Conservation (phyloP, 2,113 vertebrate species). For the Prolemur simus region DNA sequence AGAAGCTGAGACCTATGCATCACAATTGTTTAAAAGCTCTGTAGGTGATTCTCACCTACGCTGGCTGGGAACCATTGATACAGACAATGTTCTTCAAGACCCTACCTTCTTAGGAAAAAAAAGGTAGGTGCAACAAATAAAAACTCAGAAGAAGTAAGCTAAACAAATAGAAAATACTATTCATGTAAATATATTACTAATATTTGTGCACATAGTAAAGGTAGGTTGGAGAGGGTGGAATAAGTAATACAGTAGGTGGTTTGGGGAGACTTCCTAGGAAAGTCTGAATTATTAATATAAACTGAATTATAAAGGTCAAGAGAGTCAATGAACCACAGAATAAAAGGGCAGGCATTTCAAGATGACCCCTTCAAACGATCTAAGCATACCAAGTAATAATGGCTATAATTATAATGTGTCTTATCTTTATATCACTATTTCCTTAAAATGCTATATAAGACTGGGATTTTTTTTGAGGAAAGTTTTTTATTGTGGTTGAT, state of each 20-base stretch:
- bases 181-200: not conserved
- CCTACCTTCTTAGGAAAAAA: not conserved
- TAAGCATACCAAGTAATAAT: not conserved
- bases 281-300: not conserved
- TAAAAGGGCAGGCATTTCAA: not conserved
- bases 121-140: not conserved
- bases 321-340: not conserved
- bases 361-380: not conserved
- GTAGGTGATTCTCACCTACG: not conserved
- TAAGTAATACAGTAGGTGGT: not conserved
- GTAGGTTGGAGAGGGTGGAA: not conserved
- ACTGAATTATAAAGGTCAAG: not conserved
- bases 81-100: not conserved
- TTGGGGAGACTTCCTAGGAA: not conserved
- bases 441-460: conserved; percentile 34
- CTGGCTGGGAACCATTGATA: not conserved
- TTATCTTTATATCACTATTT: conserved; percentile 4
- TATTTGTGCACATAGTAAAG: not conserved
- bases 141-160: not conserved
- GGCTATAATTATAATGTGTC: not conserved
- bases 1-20: not conserved
- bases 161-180: not conserved
- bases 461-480: not conserved
- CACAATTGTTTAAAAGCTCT: not conserved
- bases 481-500: not conserved